These are phyloP conservation scores for Clistopyga incitator DNA, from an alignment of 2,888 invertebrate genomes.

Conservation along the genomic window DNA sequence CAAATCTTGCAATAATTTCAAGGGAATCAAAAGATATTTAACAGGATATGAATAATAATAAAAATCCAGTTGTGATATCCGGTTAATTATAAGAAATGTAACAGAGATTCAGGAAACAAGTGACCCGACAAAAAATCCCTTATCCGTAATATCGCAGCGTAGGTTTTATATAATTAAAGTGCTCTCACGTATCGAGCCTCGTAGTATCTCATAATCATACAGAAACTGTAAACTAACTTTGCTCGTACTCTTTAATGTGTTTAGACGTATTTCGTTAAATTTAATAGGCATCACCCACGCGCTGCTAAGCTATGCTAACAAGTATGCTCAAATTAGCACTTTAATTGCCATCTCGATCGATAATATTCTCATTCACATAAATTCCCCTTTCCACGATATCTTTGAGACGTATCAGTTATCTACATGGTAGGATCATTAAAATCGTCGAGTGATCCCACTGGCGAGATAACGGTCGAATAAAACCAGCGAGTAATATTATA, in stretches of 20 bases:
- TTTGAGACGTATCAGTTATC: conserved; percentile 19
- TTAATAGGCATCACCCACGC: conserved; percentile 25
- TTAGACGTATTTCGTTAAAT: background rate
- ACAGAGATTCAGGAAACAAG: too few species aligned
- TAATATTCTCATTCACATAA: conserved; percentile 30
- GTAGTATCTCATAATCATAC: conserved; percentile 6
- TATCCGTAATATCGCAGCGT: background rate
- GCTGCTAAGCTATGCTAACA: conserved; percentile 5
- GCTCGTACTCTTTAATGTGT: background rate
- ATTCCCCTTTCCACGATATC: background rate
- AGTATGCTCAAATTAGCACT: conserved; percentile 39
- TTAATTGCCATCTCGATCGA: conserved; percentile 36
- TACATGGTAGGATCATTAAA: conserved; percentile 14
- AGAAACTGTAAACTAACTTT: background rate
- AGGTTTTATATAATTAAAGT: background rate
- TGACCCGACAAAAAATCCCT: too few species aligned
- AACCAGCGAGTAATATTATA: background rate
- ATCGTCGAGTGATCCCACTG: background rate
- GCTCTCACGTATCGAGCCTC: background rate
- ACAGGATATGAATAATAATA: too few species aligned
- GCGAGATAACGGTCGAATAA: conserved; percentile 13
- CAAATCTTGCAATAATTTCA: too few species aligned
- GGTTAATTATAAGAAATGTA: too few species aligned
- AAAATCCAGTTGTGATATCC: too few species aligned
- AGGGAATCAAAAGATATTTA: too few species aligned